phyloP scores from a whole-genome alignment of 2,797 vertebrate species.

The Gadopsis bispinosus region DNA sequence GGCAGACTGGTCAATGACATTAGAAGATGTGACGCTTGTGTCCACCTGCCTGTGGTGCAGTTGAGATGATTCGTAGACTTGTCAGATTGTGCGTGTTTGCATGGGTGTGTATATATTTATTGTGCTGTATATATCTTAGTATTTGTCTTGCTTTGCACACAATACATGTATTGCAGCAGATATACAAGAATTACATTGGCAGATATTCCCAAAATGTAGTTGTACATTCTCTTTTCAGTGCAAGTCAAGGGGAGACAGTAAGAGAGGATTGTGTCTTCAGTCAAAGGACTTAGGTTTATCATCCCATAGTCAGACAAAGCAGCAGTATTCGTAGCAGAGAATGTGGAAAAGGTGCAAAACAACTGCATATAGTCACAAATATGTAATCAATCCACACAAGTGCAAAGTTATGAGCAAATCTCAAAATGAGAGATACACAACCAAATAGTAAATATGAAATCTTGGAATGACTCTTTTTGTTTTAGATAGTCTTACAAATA shows the following conservation, averaged over 20 bases:
- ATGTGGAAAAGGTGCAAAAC: background rate
- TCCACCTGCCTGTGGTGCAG: background rate
- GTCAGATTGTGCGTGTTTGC: background rate
- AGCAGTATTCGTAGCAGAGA: background rate
- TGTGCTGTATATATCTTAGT: background rate
- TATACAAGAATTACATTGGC: no score
- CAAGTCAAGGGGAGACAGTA: background rate
- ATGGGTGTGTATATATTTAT: background rate
- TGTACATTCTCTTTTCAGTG: background rate
- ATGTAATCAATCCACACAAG: background rate
- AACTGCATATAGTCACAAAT: background rate
- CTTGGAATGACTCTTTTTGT: background rate
- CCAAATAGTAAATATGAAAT: background rate
- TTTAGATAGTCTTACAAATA: background rate
- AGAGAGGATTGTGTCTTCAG: background rate
- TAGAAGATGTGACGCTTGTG: background rate
- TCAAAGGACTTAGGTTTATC: background rate
- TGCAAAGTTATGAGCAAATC: background rate
- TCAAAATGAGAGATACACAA: background rate
- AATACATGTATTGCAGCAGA: no score
- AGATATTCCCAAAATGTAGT: background rate
- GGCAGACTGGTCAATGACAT: conserved; percentile 8
- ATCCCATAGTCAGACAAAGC: background rate
- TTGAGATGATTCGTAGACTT: background rate
- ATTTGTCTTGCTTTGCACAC: conserved; percentile 8